Conservation (phyloP, 2,797 vertebrate species). For the Clarias platycephalus region DNA sequence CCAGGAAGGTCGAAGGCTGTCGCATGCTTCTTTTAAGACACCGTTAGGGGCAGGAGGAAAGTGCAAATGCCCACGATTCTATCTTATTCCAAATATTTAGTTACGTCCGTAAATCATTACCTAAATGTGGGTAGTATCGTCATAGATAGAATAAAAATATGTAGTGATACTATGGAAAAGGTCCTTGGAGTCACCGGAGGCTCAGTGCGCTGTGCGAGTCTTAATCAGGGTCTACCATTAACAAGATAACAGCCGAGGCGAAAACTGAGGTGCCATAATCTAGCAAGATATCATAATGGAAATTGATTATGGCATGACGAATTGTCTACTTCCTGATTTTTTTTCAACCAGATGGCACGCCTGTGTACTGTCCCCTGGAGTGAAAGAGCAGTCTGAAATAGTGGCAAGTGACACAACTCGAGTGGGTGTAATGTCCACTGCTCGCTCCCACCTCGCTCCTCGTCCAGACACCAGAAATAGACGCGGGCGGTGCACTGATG, state of each 20-base stretch:
- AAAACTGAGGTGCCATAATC: background rate
- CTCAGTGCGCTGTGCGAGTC: too few relatives aligned
- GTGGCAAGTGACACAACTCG: conserved; percentile 5
- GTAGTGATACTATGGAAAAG: background rate
- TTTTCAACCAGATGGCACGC: background rate
- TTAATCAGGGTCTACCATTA: background rate
- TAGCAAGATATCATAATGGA: background rate
- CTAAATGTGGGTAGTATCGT: background rate
- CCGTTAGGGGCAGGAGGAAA: too few relatives aligned
- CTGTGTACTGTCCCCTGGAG: background rate
- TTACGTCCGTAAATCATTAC: background rate
- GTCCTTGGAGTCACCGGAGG: too few relatives aligned
- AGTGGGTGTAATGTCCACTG: background rate
- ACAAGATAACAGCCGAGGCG: background rate
- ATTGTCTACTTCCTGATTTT: background rate
- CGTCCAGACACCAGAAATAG: conserved; percentile 52
- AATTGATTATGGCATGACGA: background rate
- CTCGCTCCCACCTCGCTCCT: background rate
- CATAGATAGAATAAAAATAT: background rate
- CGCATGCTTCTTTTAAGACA: too few relatives aligned
- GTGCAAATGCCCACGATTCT: too few relatives aligned
- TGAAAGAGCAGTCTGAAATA: conserved; percentile 1
- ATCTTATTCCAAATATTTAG: background rate
- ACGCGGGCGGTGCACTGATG: conserved; percentile 42
- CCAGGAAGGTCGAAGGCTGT: too few relatives aligned